Conservation (phyloP, 2,888 invertebrate genomes). For the Strigamia transsilvanica region DNA sequence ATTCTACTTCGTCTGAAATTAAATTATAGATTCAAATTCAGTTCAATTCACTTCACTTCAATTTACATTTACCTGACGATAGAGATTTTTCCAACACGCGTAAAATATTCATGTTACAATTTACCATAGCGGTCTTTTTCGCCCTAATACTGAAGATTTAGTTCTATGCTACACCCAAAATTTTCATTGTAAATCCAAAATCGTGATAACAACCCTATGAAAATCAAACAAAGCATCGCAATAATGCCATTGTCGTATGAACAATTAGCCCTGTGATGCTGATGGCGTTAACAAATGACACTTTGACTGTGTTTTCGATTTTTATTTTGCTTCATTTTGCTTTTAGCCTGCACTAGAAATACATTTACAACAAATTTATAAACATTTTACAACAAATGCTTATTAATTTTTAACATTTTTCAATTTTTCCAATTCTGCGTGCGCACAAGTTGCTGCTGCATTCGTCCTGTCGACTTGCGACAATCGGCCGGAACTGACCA, state of each 20-base stretch:
- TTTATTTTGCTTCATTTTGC: neutral
- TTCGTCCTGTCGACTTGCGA: neutral
- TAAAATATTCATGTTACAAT: slow-evolving; percentile 20
- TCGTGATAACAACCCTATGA: neutral
- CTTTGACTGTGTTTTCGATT: too few relatives aligned
- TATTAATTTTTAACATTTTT: neutral
- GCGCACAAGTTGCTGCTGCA: neutral
- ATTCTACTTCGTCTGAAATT: slow-evolving; percentile 4
- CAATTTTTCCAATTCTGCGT: neutral
- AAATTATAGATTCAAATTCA: neutral
- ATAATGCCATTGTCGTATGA: neutral
- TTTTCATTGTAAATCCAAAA: neutral
- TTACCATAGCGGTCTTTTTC: neutral
- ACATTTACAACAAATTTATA: neutral
- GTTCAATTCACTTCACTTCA: neutral
- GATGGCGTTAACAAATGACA: too few relatives aligned
- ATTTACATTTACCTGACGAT: neutral
- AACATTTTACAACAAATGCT: neutral
- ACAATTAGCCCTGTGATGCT: too few relatives aligned
- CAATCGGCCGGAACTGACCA: neutral
- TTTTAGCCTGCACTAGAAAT: neutral
- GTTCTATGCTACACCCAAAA: neutral
- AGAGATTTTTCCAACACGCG: slow-evolving; percentile 24
- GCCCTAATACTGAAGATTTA: slow-evolving; percentile 3
- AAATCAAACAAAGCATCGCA: neutral